Conservation (phyloP, 1,140 invertebrate species). For the Meteorus sp. region DNA sequence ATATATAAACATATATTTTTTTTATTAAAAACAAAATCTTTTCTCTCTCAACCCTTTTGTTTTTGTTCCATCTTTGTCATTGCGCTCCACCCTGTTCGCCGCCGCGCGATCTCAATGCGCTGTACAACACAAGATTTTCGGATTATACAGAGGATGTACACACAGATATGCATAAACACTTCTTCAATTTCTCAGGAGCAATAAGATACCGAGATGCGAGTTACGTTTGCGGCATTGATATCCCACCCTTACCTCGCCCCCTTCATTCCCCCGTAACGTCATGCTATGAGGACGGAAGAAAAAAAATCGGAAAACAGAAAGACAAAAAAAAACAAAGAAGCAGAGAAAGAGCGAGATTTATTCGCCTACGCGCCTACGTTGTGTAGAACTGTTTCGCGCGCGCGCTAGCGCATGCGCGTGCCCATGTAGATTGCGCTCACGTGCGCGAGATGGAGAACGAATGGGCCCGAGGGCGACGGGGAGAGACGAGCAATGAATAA, state of each 20-base stretch:
- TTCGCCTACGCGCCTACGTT: slow-evolving; percentile 23
- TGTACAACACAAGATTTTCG: slow-evolving; percentile 24
- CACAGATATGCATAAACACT: not conserved
- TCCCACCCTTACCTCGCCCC: too few species aligned
- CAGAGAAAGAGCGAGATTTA: slow-evolving; percentile 18
- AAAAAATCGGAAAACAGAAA: too few species aligned
- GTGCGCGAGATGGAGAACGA: slow-evolving; percentile 7
- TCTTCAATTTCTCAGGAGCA: not conserved
- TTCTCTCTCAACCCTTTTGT: not conserved
- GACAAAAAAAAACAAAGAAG: too few species aligned
- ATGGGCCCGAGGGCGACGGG: not conserved
- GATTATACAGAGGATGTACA: slow-evolving; percentile 20
- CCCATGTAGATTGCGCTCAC: slow-evolving; percentile 18
- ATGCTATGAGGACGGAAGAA: too few species aligned
- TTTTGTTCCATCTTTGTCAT: too few species aligned
- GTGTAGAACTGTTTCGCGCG: slow-evolving; percentile 5
- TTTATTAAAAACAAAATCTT: slow-evolving; percentile 1
- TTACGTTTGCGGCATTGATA: slow-evolving; percentile 24
- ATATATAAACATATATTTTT: not conserved
- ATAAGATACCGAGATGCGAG: slow-evolving; percentile 18
- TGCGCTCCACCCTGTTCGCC: slow-evolving; percentile 8
- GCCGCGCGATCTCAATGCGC: too few species aligned
- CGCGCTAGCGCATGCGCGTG: slow-evolving; percentile 13
- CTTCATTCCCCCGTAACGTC: too few species aligned
- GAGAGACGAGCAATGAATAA: slow-evolving; percentile 7